Conservation (phyloP, 2,888 invertebrate genomes). For the Perdita meconis region DNA sequence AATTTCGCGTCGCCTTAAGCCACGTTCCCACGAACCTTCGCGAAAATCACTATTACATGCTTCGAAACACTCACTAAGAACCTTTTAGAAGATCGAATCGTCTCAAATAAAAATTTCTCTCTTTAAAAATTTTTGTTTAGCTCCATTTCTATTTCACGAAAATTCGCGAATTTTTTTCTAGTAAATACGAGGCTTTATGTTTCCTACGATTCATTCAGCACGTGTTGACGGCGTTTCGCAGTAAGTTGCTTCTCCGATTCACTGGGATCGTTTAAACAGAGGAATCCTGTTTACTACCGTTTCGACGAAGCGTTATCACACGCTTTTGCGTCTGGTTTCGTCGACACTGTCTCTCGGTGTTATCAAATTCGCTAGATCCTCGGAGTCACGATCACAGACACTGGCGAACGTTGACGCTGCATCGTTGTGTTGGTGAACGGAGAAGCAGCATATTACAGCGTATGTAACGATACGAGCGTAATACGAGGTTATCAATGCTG, state of each 20-base stretch:
- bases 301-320: neutral
- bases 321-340: slow-evolving; percentile 9
- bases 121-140: too few relatives aligned
- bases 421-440: neutral
- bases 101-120: too few relatives aligned
- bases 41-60: too few relatives aligned
- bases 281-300: slow-evolving; percentile 10
- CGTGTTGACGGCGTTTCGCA: slow-evolving; percentile 19
- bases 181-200: slow-evolving; percentile 3
- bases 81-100: too few relatives aligned
- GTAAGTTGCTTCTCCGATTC: neutral
- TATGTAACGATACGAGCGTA: slow-evolving; percentile 14
- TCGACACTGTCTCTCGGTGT: neutral
- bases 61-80: too few relatives aligned
- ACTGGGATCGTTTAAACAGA: neutral
- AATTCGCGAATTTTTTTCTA: too few relatives aligned
- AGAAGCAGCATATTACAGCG: too few relatives aligned
- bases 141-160: too few relatives aligned
- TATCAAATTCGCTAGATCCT: slow-evolving; percentile 21
- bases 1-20: neutral
- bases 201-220: slow-evolving; percentile 28
- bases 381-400: neutral
- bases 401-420: neutral
- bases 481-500: slow-evolving; percentile 6
- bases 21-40: too few relatives aligned